These are phyloP conservation scores for Drosophila infuscata DNA, from an alignment of 2,888 invertebrate genomes.

Conservation along the genomic window DNA sequence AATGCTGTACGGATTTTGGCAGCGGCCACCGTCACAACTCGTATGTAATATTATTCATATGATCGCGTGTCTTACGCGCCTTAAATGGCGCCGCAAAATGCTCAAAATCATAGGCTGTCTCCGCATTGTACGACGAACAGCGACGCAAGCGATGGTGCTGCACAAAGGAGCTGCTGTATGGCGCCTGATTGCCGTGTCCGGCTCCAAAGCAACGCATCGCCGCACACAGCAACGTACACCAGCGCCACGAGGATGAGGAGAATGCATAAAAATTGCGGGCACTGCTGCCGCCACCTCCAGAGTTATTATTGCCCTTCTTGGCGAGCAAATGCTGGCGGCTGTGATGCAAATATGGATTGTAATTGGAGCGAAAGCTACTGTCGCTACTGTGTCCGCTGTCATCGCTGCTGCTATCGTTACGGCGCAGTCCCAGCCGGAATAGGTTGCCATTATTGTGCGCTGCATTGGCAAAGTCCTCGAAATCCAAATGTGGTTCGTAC, in stretches of 20 bases:
- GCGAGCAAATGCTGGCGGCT: conserved; percentile 83
- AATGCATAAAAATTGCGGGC: conserved; percentile 82
- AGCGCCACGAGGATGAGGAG: conserved; percentile 84
- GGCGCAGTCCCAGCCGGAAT: conserved; percentile 79
- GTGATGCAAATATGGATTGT: conserved; percentile 83
- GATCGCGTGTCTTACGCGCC: conserved; percentile 83
- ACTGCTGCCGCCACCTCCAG: conserved; percentile 19
- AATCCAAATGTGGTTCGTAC: conserved; percentile 72
- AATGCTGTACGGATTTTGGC: conserved; percentile 51
- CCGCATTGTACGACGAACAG: conserved; percentile 79
- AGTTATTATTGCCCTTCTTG: conserved; percentile 54
- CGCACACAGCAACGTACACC: conserved; percentile 84
- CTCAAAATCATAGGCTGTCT: conserved; percentile 80
- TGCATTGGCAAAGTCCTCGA: conserved; percentile 73
- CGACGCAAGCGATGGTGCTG: conserved; percentile 80
- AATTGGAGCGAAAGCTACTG: conserved; percentile 83
- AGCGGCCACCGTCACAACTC: conserved; percentile 84
- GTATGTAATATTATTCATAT: conserved; percentile 84
- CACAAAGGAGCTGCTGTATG: conserved; percentile 80
- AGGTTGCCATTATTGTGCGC: conserved; percentile 82
- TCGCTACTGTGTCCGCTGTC: conserved; percentile 82
- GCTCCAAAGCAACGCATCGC: conserved; percentile 85
- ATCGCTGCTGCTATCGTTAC: conserved; percentile 70
- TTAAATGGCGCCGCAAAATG: conserved; percentile 83
- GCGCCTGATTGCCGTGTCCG: conserved; percentile 71